A percentile compares a stretch with the other conserved stretches of the same genome.
phyloP scores from a whole-genome alignment of 2,888 invertebrate genomes.

The Habrosyne pyritoides region DNA sequence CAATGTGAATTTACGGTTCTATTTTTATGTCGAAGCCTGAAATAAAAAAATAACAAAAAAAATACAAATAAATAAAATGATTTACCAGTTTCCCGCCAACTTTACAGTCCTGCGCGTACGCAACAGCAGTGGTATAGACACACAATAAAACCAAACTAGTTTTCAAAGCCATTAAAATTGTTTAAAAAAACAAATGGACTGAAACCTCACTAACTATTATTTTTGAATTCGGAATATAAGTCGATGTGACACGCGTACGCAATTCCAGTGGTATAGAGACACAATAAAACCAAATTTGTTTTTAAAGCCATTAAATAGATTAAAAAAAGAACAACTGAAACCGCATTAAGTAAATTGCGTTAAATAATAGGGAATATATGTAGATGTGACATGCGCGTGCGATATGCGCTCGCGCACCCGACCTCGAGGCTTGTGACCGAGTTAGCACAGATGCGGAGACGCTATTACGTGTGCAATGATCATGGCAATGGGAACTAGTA shows the following conservation, averaged over 20 bases:
- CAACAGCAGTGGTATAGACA: constrained; percentile 32
- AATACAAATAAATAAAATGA: constrained; percentile 11
- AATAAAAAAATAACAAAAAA: not conserved
- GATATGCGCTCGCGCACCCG: constrained; percentile 44
- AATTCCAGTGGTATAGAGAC: too few relatives aligned
- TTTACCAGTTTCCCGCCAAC: constrained; percentile 65
- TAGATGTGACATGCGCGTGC: constrained; percentile 22
- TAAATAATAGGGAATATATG: constrained; percentile 18
- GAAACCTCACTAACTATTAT: not conserved
- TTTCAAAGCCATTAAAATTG: constrained; percentile 19
- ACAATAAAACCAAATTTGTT: too few relatives aligned
- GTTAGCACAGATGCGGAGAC: constrained; percentile 17
- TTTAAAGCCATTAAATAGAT: too few relatives aligned
- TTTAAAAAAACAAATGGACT: not conserved
- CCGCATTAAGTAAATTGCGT: too few relatives aligned
- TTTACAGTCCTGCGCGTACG: constrained; percentile 64
- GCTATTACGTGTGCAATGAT: constrained; percentile 35
- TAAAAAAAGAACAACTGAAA: too few relatives aligned
- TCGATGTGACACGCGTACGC: constrained; percentile 22
- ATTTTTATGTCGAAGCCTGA: too few relatives aligned
- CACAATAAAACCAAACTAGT: constrained; percentile 26
- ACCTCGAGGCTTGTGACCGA: constrained; percentile 57
- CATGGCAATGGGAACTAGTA: constrained; percentile 19
- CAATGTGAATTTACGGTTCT: too few relatives aligned
- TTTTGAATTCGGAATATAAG: constrained; percentile 15